Evolutionary conservation across 2,888 invertebrate species (phyloP).

Genomic region (Drosophila vallismaia): DNA sequence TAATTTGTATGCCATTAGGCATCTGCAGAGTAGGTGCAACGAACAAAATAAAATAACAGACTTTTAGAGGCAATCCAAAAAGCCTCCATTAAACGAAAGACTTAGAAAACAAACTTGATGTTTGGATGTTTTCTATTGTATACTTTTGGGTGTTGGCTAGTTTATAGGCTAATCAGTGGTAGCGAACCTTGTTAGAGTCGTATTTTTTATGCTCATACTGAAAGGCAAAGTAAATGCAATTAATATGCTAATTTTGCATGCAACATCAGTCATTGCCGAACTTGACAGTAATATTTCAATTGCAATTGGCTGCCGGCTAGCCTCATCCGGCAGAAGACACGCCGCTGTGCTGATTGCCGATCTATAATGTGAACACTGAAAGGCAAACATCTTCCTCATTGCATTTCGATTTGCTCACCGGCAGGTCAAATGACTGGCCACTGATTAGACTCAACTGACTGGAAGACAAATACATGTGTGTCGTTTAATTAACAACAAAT

Average conservation of each 20-base stretch:
- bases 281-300: conserved; percentile 59
- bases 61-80: conserved; percentile 33
- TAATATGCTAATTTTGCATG: conserved; percentile 60
- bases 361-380: conserved; percentile 38
- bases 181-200: conserved; percentile 11
- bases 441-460: conserved; percentile 21
- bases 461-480: conserved; percentile 19
- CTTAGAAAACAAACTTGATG: conserved; percentile 55
- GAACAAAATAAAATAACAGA: neutral
- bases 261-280: conserved; percentile 40
- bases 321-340: conserved; percentile 64
- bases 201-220: conserved; percentile 20
- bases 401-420: conserved; percentile 41
- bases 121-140: conserved; percentile 8
- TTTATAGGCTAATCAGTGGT: neutral
- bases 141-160: conserved; percentile 38
- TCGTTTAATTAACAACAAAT: conserved; percentile 34
- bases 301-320: conserved; percentile 36
- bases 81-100: conserved; percentile 41
- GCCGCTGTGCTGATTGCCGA: conserved; percentile 32
- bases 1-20: neutral
- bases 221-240: conserved; percentile 53
- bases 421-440: conserved; percentile 34
- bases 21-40: neutral
- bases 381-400: conserved; percentile 69